These are phyloP conservation scores for Medauroidea extradentata DNA, from an alignment of 1,140 invertebrate genomes.

Conservation along the genomic window DNA sequence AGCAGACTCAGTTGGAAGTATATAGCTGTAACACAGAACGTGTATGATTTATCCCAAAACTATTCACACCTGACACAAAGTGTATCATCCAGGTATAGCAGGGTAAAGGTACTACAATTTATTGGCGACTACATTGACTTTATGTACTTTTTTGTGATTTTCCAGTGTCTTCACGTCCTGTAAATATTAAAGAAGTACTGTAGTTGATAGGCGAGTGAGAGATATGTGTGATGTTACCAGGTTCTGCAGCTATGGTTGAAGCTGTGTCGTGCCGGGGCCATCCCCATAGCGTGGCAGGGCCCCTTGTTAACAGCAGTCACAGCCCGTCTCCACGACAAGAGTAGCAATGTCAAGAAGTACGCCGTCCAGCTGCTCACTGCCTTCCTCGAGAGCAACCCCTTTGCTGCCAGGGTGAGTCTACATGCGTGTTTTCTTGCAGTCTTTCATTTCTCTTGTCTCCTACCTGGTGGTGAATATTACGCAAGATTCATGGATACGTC, in stretches of 20 bases:
- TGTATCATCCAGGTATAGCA: too few relatives aligned
- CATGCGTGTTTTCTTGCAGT: constrained; percentile 21
- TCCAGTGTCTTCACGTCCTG: too few relatives aligned
- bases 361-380: constrained; percentile 69
- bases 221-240: constrained; percentile 29
- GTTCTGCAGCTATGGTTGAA: constrained; percentile 71
- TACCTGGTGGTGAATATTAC: not conserved
- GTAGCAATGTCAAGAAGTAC: constrained; percentile 69
- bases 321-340: constrained; percentile 71
- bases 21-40: too few relatives aligned
- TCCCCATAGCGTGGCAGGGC: constrained; percentile 63
- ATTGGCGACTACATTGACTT: too few relatives aligned
- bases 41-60: too few relatives aligned
- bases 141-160: too few relatives aligned
- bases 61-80: too few relatives aligned
- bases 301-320: constrained; percentile 54
- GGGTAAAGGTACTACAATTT: too few relatives aligned
- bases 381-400: constrained; percentile 75
- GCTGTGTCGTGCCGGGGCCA: constrained; percentile 63
- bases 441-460: not conserved
- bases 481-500: not conserved
- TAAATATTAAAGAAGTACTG: too few relatives aligned
- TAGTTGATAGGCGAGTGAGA: too few relatives aligned
- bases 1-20: too few relatives aligned
- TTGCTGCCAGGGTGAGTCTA: constrained; percentile 55